Conservation (phyloP, 2,888 invertebrate species). For the Philereme transversata region DNA sequence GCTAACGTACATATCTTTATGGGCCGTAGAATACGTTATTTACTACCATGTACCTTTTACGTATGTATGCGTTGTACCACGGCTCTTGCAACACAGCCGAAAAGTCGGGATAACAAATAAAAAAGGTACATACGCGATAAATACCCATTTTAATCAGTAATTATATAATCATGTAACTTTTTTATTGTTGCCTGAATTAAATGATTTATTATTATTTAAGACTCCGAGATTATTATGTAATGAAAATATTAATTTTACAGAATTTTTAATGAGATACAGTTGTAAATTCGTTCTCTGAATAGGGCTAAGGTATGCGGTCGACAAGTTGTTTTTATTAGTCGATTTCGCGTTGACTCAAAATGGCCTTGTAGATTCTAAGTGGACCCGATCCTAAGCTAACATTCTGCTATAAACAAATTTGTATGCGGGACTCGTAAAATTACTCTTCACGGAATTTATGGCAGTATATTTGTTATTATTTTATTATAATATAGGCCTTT, state of each 20-base stretch:
- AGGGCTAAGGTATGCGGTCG: conserved; percentile 26
- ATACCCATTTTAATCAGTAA: too few relatives aligned
- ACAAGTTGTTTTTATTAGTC: conserved; percentile 31
- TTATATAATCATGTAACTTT: too few relatives aligned
- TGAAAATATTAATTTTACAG: too few relatives aligned
- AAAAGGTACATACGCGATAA: too few relatives aligned
- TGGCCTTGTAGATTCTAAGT: conserved; percentile 27
- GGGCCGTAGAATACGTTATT: too few relatives aligned
- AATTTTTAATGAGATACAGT: too few relatives aligned
- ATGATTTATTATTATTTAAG: neutral
- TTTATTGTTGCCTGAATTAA: neutral
- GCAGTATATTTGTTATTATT: conserved; percentile 15
- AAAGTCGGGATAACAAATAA: too few relatives aligned
- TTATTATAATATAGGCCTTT: neutral
- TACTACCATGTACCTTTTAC: too few relatives aligned
- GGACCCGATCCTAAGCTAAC: conserved; percentile 37
- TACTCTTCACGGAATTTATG: conserved; percentile 33
- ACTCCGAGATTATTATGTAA: neutral
- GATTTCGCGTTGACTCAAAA: conserved; percentile 21
- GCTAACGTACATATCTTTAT: too few relatives aligned
- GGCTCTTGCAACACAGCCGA: too few relatives aligned
- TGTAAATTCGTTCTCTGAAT: conserved; percentile 20
- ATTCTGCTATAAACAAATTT: conserved; percentile 36
- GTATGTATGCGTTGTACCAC: too few relatives aligned
- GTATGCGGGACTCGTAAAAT: conserved; percentile 36